These are phyloP conservation scores for Meliscaeva auricollis DNA, from an alignment of 2,888 invertebrate genomes.

Conservation along the genomic window DNA sequence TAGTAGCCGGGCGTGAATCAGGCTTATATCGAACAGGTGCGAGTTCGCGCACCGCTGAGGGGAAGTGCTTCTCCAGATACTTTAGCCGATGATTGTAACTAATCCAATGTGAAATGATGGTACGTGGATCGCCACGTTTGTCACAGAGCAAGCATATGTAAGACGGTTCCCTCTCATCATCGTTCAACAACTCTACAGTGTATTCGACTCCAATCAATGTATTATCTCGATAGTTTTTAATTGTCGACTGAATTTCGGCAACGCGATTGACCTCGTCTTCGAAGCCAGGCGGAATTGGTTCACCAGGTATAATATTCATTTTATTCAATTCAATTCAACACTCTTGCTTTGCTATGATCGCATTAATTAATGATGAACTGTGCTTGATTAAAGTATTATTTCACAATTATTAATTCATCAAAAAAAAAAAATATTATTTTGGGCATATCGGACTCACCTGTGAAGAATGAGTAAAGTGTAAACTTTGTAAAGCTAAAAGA, in stretches of 20 bases:
- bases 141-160: conserved; percentile 92
- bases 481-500: too few species aligned
- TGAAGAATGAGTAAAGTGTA: too few species aligned
- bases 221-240: conserved; percentile 84
- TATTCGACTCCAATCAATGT: conserved; percentile 91
- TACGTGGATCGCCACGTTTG: conserved; percentile 91
- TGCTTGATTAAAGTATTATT: conserved; percentile 21
- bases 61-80: conserved; percentile 86
- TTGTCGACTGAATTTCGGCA: conserved; percentile 85
- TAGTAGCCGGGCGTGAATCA: conserved; percentile 85
- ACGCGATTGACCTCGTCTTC: conserved; percentile 86
- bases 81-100: conserved; percentile 91
- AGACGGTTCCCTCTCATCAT: conserved; percentile 88
- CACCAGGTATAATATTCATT: conserved; percentile 85
- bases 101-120: conserved; percentile 92
- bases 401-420: conserved; percentile 19
- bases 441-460: neutral
- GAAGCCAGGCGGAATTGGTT: conserved; percentile 89
- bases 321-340: conserved; percentile 24
- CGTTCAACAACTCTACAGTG: conserved; percentile 89
- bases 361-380: neutral
- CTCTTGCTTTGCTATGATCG: conserved; percentile 14
- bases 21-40: conserved; percentile 87
- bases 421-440: neutral
- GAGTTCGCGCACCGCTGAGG: conserved; percentile 86